Percentiles rank a stretch among this genome's conserved stretches.
Evolutionary conservation across 2,797 vertebrate genomes (phyloP).

Genomic region (Hylomyscus alleni): DNA sequence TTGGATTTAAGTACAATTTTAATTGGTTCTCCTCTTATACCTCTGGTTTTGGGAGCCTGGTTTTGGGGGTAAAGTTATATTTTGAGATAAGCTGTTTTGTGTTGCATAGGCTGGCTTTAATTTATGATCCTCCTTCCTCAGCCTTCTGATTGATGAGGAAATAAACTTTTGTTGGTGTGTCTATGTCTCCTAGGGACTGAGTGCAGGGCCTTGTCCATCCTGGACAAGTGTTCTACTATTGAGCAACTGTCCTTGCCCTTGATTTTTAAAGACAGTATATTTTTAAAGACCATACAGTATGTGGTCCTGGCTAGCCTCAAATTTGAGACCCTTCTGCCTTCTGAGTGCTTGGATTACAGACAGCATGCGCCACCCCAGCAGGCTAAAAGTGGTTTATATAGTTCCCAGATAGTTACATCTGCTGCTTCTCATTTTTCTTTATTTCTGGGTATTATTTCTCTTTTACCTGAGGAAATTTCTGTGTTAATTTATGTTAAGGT

Average conservation of each 20-base stretch:
- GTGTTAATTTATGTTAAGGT: neutral
- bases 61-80: neutral
- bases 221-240: neutral
- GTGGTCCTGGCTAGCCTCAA: neutral
- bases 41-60: neutral
- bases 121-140: neutral
- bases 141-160: neutral
- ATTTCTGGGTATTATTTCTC: slow-evolving; percentile 16
- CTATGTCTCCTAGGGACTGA: neutral
- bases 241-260: neutral
- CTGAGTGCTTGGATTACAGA: neutral
- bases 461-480: slow-evolving; percentile 33
- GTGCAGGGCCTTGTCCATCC: neutral
- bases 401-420: slow-evolving; percentile 33
- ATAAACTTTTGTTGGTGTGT: neutral
- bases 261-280: neutral
- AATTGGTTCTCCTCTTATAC: slow-evolving; percentile 13
- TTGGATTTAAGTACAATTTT: slow-evolving; percentile 29
- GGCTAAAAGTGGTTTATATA: slow-evolving; percentile 5
- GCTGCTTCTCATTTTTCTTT: slow-evolving; percentile 13
- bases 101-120: neutral
- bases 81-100: neutral
- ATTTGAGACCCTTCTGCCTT: neutral
- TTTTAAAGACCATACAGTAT: neutral
- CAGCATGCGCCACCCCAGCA: neutral